Evolutionary conservation across 2,797 vertebrate genomes (phyloP).

Genomic region (Neomorphus geoffroyi): DNA sequence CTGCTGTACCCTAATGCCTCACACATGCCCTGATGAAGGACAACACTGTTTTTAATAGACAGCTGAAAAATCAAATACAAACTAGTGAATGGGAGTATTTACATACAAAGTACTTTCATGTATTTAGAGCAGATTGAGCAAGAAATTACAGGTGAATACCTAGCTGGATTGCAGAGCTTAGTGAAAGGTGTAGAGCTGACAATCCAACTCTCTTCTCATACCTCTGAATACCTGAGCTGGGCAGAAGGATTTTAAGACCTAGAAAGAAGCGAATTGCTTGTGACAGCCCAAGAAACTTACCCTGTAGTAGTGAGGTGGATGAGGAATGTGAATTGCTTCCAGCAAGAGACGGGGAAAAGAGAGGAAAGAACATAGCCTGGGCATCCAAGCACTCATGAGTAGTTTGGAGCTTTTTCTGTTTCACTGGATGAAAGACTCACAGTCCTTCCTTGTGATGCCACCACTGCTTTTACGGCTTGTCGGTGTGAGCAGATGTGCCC

Average conservation of each 20-base stretch:
- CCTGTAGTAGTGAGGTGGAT: not conserved
- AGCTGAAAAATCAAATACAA: not conserved
- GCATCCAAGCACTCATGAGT: not conserved
- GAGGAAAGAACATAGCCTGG: not conserved
- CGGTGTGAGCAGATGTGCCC: not conserved
- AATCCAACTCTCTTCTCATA: not conserved
- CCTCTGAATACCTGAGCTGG: not conserved
- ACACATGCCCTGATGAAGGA: not conserved
- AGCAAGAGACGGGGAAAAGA: not conserved
- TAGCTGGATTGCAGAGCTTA: not conserved
- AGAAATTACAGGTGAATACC: not conserved
- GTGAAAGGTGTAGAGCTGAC: not conserved
- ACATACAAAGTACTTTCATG: rapidly evolving
- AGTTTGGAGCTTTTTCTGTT: not conserved
- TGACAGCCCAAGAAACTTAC: not conserved
- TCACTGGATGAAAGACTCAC: not conserved
- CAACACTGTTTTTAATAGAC: rapidly evolving
- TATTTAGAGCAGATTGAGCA: not conserved
- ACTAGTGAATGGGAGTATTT: not conserved
- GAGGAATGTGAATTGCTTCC: not conserved
- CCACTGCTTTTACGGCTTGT: not conserved
- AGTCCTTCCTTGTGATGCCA: not conserved
- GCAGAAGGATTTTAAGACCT: not conserved
- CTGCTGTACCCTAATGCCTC: not conserved
- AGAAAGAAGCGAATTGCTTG: not conserved